Conservation (phyloP, 1,140 invertebrate genomes). For the Lordiphosa mommai region DNA sequence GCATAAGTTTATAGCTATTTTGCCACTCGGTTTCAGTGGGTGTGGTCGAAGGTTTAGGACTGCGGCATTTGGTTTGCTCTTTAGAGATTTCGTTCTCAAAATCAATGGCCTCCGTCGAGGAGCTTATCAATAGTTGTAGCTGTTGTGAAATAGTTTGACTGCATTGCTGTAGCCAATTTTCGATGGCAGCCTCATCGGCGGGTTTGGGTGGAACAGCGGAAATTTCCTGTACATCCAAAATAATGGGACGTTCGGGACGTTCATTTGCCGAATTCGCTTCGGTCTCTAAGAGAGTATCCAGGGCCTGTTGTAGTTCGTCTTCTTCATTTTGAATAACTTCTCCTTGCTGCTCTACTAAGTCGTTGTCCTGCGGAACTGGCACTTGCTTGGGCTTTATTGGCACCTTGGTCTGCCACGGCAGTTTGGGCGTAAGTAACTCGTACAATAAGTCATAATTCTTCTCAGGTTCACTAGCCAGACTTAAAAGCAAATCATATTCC, state of each 20-base stretch:
- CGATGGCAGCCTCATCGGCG: constrained; percentile 1
- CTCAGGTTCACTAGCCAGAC: constrained; percentile 6
- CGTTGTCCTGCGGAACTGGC: no score
- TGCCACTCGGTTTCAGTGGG: constrained; percentile 7
- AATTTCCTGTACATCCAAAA: constrained; percentile 8
- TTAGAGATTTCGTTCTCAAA: constrained; percentile 22
- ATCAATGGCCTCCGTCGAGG: constrained; percentile 2
- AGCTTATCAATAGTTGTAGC: background rate
- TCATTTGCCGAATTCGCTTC: background rate
- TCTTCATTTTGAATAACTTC: no score
- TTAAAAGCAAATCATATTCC: constrained; percentile 16
- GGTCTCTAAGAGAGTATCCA: background rate
- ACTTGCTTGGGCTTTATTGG: no score
- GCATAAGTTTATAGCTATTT: constrained; percentile 4
- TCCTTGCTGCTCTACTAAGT: no score
- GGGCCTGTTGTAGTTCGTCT: no score
- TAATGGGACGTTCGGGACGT: constrained; percentile 1
- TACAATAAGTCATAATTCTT: background rate
- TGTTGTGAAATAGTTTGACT: constrained; percentile 9
- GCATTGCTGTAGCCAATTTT: constrained; percentile 20
- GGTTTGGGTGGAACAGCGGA: constrained; percentile 4
- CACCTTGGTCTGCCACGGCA: background rate
- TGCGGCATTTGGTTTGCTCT: background rate
- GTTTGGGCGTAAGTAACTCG: constrained; percentile 4
- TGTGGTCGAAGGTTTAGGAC: no score